Evolutionary conservation across 1,140 invertebrate species (phyloP), one percentile per base, ranked within the genome.

Genomic region (Arctopsyche grandis): DNA sequence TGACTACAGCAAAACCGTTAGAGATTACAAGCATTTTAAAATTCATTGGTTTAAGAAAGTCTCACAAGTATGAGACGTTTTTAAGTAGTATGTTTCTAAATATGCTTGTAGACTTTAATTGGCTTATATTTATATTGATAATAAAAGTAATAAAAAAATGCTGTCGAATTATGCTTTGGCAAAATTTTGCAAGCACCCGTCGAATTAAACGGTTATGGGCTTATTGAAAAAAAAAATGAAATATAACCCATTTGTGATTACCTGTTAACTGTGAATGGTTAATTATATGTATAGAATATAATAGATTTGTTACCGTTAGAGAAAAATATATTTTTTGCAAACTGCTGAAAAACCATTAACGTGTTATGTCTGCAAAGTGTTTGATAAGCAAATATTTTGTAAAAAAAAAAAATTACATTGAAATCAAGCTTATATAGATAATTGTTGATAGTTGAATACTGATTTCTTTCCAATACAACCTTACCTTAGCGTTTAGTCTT

Each of bases 291-390:
- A 76, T 81, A 81, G 80, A 70, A 74, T 78, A 73, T 66, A 66
- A 66, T 81, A 81, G 80, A 81, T 81, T 81, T 81, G 80, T 81
- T 81, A 81, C 78, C 77, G 56, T 79, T 81, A 74, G 26, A 74
- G 48, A 46, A 74, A 56, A 74, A 74, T 74, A 74, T 74, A 71
- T 74, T 56, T 73, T 74, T 56, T 74, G 46, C 71, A 22, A 56
- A 26, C 24, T 66, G 63, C 63, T 66, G 22, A 22, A 52, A 66
- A 22, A 24, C 24, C 22, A 66, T 66, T 66, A 22, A 60, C 14
- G 14, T 66, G 21, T 24, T 66, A 66, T 26, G 24, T 66, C 24
- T 66, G 63, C 63, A 26, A 22, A 66, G 24, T 66, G 16, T 52
- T 52, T 66, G 21, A 66, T 9, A 66, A 9, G 63, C 3, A n/a